Evolutionary conservation across 2,888 invertebrate genomes (phyloP).

Genomic region (Acrobasis consociella): DNA sequence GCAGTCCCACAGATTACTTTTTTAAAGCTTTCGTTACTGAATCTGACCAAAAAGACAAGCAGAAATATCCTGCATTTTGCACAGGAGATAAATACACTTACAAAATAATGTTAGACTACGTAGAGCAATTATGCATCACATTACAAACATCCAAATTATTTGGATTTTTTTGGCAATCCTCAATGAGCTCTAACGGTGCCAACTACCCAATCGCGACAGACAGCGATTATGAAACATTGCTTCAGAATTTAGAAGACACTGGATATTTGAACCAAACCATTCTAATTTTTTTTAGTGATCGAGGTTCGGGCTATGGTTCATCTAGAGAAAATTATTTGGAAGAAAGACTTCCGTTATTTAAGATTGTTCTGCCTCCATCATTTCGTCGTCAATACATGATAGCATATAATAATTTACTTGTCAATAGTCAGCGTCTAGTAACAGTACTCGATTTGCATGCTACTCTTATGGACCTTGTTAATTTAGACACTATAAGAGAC

Average conservation of each 20-base stretch:
- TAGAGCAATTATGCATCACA: slow-evolving; percentile 81
- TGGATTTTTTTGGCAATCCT: slow-evolving; percentile 90
- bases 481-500: slow-evolving; percentile 57
- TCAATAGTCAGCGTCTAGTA: slow-evolving; percentile 86
- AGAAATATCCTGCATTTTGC: slow-evolving; percentile 83
- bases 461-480: slow-evolving; percentile 86
- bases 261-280: slow-evolving; percentile 84
- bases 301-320: slow-evolving; percentile 90
- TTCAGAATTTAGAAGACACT: slow-evolving; percentile 70
- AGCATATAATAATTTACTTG: slow-evolving; percentile 83
- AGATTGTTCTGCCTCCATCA: slow-evolving; percentile 86
- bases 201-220: slow-evolving; percentile 90
- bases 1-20: slow-evolving; percentile 91
- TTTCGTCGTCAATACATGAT: slow-evolving; percentile 83
- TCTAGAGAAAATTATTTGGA: slow-evolving; percentile 92
- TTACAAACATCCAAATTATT: slow-evolving; percentile 85
- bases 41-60: slow-evolving; percentile 66
- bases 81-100: slow-evolving; percentile 85
- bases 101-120: slow-evolving; percentile 86
- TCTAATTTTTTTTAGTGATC: slow-evolving; percentile 90
- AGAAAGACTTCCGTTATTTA: slow-evolving; percentile 91
- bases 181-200: slow-evolving; percentile 89
- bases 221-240: slow-evolving; percentile 76
- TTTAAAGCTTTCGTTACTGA: slow-evolving; percentile 86
- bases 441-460: slow-evolving; percentile 90